Evolutionary conservation across 2,113 vertebrate genomes (phyloP), one percentile per base, ranked within the genome.

Genomic region (Rhinolophus ferrumequinum): DNA sequence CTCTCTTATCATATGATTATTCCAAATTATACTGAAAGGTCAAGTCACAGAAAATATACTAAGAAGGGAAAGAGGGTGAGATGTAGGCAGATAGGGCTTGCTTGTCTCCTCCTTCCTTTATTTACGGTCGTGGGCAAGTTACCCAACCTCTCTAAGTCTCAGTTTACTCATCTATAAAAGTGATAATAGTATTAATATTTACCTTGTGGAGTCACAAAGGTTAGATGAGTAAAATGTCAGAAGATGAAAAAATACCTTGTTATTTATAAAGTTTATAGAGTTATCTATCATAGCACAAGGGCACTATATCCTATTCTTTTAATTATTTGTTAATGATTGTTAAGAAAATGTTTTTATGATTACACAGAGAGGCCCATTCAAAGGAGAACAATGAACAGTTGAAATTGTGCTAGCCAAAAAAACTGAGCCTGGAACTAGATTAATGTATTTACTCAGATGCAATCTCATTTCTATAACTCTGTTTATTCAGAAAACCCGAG

Each of bases 281-380:
- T 76, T 72, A 90, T 70, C 28, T 92, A 28, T 92, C 54, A 28
- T 60, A 26, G 67, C 50, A 94, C 77, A 90, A 84, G 38, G 54
- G 14, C 21, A 79, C 24, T 86, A 13, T 95, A 56, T 62, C 14
- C 35, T 60, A 62, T 73, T 14, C 47, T 76, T 95, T 95, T 66
- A 94, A 77, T 97, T 96, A 75, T 91, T 94, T 93, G 33, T 24
- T 84, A 88, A 82, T 88, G 41, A 41, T 90, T 97, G 54, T 90
- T 90, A 97, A 94, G 58, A 95, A 95, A 94, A 95, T 85, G 85
- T 82, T 94, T 93, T 95, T 73, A 70, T 96, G 66, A 76, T 83
- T 95, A 41, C 30, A 93, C 67, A 94, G 77, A 96, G 77, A 92
- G 19, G 33, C 35, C 15, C 21, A 88, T 88, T 94, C 79, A 97